Base-by-base conservation (phyloP, 2,113 vertebrate genomes). In the Prunella himalayana region DNA sequence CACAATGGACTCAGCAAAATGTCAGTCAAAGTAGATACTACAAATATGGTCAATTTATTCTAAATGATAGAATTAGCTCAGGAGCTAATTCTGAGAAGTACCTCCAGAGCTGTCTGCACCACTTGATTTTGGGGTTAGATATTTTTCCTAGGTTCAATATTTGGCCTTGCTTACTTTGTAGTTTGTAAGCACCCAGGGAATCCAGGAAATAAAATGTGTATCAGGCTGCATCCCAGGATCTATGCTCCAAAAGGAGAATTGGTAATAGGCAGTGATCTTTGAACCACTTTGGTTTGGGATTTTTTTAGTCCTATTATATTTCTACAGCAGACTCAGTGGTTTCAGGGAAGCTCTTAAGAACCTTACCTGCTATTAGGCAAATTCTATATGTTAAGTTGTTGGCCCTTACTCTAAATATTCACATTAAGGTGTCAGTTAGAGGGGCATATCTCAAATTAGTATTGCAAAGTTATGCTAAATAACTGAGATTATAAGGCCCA, bases 261-360 rank as follows among this genome's bases (percentile, higher is more conserved):
- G 8, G 9, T 11, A 59, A 72, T 30, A 25, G 6, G 6, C 44
- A 35, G 28, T 54, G 33, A 60, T 72, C 10, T 9, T 60, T 86
- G 41, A 53, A 68, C 5, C 6, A 47, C 35, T 79, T 42, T 10
- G 6, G 4, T 69, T 23, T 61, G 30, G 10, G 7, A 0, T 2
- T 17, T 24, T 63, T 54, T 42, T n/a, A 60, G 25, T 71, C 19
- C 25, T 60, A 1, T 76, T 56, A 6, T 27, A 59, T n/a, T 75
- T 54, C 16, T 80, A 22, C 19, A 82, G 49, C 11, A 57, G 27
- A 68, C 31, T 44, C 44, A 47, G 49, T 50, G 42, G 15, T 30
- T 72, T 37, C 22, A 63, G 15, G 20, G 25, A 73, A 83, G 12
- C 5, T 59, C 30, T 19, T 25, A 41, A 84, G 41, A 21, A 69